Evolutionary conservation across 1,140 invertebrate species (phyloP).

Genomic region (Zaprionus camerounensis): DNA sequence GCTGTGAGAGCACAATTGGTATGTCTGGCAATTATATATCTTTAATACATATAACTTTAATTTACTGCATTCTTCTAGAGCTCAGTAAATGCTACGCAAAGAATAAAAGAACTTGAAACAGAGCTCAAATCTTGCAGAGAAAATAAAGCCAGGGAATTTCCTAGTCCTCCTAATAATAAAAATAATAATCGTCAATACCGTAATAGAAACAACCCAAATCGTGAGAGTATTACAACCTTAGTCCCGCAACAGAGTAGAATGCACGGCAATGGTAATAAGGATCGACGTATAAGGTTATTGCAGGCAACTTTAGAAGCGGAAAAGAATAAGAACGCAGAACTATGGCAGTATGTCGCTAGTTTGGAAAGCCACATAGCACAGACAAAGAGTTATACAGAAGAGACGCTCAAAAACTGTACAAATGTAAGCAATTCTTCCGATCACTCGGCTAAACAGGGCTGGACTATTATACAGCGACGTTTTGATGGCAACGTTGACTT

Average conservation of each 20-base stretch:
- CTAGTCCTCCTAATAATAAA: no score
- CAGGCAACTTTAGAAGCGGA: background rate
- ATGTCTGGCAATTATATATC: no score
- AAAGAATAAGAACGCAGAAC: background rate
- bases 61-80: background rate
- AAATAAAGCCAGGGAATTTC: background rate
- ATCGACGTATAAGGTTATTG: background rate
- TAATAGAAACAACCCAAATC: no score
- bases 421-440: background rate
- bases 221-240: no score
- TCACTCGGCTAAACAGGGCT: background rate
- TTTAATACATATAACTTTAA: no score
- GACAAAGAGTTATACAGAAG: background rate
- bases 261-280: background rate
- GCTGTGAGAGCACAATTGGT: background rate
- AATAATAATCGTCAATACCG: no score
- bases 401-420: background rate
- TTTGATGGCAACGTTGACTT: conserved; percentile 9
- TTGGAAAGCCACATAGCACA: background rate
- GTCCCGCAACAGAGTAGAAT: no score
- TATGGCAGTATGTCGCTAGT: background rate
- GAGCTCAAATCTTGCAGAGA: background rate
- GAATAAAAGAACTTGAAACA: background rate
- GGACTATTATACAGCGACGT: conserved; percentile 4
- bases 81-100: background rate